Base-by-base conservation (phyloP, 2,888 invertebrate genomes). In the Linnaemya vulpina region DNA sequence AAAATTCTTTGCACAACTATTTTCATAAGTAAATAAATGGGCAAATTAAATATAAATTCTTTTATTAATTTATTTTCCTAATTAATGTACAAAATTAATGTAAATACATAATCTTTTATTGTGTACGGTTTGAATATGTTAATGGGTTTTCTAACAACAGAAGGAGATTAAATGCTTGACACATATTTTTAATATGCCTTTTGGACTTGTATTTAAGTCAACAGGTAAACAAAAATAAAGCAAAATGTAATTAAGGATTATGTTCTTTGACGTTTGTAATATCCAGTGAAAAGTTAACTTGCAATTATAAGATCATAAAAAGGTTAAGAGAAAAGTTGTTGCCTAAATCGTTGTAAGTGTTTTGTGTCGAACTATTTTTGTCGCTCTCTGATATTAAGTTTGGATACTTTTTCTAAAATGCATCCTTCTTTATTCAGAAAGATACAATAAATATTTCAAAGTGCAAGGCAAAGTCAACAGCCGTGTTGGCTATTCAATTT, bases 1-100 rank as follows among this genome's bases (percentile, higher is more conserved):
- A 5, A 68, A 63, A 40, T 63, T 40, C 51, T 20, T 53, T 13
- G 8, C 17, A 40, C 63, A 75, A 68, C 25, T 60, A 60, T 49
- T 77, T 49, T 46, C 25, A n/a, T 22, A 9, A 40, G 38, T 13
- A 76, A 49, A 25, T 15, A 30, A 58, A 67, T 22, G 30, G 22
- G n/a, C 38, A 60, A 58, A 68, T 77, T 10, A 30, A 53, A 63
- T 63, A 58, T 38, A 58, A 76, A 55, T 68, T 22, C 15, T 68
- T 22, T n/a, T 58, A 46, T 38, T 49, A 49, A 67, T 60, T 58
- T 35, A 30, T 77, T 46, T 5, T 49, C 25, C 11, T 35, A 25
- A 65, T 30, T 43, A 49, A 49, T 43, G 46, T 35, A 49, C n/a
- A 49, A 46, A 43, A 43, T 13, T 43, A 43, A n/a, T 46, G 46